Evolutionary conservation across 2,888 invertebrate species (phyloP).

Genomic region (Tetramorium bicarinatum): DNA sequence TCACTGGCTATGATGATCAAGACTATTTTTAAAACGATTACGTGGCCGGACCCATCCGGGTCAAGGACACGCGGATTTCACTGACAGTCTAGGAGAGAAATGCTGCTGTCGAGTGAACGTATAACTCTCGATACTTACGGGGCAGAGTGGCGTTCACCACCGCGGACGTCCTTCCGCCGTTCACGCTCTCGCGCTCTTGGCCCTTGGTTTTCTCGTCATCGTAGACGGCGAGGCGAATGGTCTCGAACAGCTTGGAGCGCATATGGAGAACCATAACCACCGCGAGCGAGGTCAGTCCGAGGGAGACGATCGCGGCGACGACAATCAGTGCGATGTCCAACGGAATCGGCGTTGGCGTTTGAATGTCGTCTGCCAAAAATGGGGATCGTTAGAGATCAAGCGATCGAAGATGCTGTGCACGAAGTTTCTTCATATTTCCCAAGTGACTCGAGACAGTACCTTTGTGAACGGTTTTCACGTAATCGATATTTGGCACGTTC

Average conservation of each 20-base stretch:
- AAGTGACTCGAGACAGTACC: conserved; percentile 61
- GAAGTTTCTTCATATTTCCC: background rate
- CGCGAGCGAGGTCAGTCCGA: conserved; percentile 81
- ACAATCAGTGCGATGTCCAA: conserved; percentile 82
- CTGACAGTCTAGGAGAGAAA: conserved; percentile 36
- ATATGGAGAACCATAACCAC: conserved; percentile 83
- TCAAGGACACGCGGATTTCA: conserved; percentile 71
- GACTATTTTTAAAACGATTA: conserved; percentile 60
- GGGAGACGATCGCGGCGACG: conserved; percentile 81
- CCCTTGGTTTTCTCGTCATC: conserved; percentile 78
- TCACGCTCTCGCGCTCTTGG: conserved; percentile 67
- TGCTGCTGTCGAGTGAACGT: conserved; percentile 32
- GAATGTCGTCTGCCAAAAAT: conserved; percentile 69
- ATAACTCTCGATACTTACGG: conserved; percentile 63
- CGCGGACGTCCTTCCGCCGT: conserved; percentile 71
- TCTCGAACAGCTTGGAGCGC: conserved; percentile 81
- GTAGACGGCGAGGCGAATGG: conserved; percentile 82
- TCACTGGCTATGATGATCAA: conserved; percentile 28
- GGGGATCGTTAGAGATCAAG: background rate
- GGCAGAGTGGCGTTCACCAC: conserved; percentile 61
- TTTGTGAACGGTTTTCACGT: conserved; percentile 78
- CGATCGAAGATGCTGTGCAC: background rate
- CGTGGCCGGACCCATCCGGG: conserved; percentile 54
- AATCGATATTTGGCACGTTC: conserved; percentile 75
- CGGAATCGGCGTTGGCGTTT: conserved; percentile 75